phyloP scores from a whole-genome alignment of 2,888 invertebrate genomes.

The Amphipoea oculea region DNA sequence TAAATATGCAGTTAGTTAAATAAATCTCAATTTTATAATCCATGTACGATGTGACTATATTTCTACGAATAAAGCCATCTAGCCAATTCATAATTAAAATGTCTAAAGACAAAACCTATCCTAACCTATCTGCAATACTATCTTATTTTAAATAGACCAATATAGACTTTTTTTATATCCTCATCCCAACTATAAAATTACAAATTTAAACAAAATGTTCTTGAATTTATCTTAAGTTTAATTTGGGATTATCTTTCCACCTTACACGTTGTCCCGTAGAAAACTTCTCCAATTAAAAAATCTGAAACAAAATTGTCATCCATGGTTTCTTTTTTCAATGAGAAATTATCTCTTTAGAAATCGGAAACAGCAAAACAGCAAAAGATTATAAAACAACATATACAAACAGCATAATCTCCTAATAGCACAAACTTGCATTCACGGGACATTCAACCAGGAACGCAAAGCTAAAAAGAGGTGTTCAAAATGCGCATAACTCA shows the following conservation, averaged over 20 bases:
- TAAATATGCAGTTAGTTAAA: no score
- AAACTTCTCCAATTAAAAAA: not conserved
- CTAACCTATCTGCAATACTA: no score
- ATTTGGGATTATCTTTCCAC: not conserved
- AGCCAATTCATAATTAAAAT: not conserved
- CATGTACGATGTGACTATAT: not conserved
- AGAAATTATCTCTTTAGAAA: no score
- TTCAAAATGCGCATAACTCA: conserved; percentile 62
- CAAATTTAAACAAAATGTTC: no score
- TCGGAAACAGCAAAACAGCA: not conserved
- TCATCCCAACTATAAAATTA: not conserved
- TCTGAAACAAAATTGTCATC: not conserved
- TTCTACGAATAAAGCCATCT: not conserved
- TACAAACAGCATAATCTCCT: not conserved
- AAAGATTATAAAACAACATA: not conserved
- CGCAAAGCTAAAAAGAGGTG: conserved; percentile 38
- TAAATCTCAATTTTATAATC: not conserved
- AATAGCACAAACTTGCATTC: conserved; percentile 17
- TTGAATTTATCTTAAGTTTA: not conserved
- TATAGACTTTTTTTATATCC: not conserved
- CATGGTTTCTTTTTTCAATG: not conserved
- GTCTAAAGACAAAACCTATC: not conserved
- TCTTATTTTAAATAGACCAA: not conserved
- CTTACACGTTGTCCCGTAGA: not conserved
- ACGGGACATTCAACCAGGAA: conserved; percentile 65